Conservation (phyloP, 2,888 invertebrate species). For the Pyrocoelia pectoralis region DNA sequence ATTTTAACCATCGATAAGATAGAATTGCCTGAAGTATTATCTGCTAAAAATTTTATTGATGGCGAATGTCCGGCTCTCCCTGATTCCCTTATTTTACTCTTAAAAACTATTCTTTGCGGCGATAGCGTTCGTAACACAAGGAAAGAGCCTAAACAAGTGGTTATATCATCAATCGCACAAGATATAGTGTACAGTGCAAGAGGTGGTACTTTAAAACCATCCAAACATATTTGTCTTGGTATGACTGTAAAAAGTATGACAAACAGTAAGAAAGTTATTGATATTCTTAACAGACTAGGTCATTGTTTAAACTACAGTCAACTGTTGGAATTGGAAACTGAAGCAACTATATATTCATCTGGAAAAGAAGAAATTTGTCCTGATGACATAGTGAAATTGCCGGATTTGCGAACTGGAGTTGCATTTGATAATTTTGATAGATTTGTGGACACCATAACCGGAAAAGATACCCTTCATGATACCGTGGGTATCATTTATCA, state of each 20-base stretch:
- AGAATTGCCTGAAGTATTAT: no score
- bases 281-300: neutral
- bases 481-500: constrained; percentile 44
- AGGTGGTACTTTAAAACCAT: neutral
- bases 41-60: no score
- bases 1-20: no score
- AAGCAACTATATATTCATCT: neutral
- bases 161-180: neutral
- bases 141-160: no score
- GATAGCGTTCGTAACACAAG: no score
- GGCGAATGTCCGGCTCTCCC: no score
- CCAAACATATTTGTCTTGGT: constrained; percentile 25
- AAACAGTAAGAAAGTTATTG: constrained; percentile 32
- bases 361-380: constrained; percentile 39
- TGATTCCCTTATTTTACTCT: no score
- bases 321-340: constrained; percentile 37
- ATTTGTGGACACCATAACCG: constrained; percentile 41
- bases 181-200: neutral
- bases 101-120: no score
- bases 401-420: constrained; percentile 43
- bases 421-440: constrained; percentile 44
- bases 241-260: constrained; percentile 43
- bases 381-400: constrained; percentile 41
- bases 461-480: constrained; percentile 45
- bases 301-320: constrained; percentile 38